These are phyloP conservation scores for Meiosimyza decipiens DNA, from an alignment of 2,888 invertebrate genomes.

Conservation along the genomic window DNA sequence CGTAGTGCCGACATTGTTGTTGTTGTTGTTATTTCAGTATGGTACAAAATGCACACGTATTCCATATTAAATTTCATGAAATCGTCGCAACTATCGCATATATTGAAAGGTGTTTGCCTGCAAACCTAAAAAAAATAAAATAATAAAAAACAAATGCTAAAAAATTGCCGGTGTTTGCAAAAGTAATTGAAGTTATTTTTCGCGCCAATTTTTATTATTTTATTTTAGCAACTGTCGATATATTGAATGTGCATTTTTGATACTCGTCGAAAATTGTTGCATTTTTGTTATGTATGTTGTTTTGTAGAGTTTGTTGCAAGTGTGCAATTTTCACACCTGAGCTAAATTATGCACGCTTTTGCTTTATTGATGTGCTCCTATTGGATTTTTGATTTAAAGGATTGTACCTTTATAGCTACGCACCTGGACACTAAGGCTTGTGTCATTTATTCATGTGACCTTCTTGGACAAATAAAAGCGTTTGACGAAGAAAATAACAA, in stretches of 20 bases:
- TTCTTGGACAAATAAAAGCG: too few species aligned
- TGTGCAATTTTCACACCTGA: conserved; percentile 46
- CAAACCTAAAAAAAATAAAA: conserved; percentile 10
- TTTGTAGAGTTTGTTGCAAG: conserved; percentile 25
- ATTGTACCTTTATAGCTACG: conserved; percentile 1
- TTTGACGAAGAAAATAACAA: too few species aligned
- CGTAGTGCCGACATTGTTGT: conserved; percentile 20
- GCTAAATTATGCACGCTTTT: conserved; percentile 33
- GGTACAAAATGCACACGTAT: too few species aligned
- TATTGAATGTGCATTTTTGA: too few species aligned
- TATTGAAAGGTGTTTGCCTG: conserved; percentile 16
- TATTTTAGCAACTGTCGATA: neutral
- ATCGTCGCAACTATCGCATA: conserved; percentile 2
- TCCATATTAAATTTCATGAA: neutral
- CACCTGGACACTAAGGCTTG: neutral
- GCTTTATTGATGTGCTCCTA: neutral
- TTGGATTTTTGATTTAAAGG: neutral
- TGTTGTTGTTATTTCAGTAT: conserved; percentile 30
- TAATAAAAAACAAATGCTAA: neutral
- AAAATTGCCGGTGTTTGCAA: neutral
- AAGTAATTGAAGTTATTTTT: neutral
- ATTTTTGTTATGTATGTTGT: too few species aligned
- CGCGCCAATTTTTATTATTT: too few species aligned
- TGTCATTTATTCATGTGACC: too few species aligned
- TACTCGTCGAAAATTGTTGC: too few species aligned